Evolutionary conservation across 2,113 vertebrate genomes (phyloP).

Genomic region (Otolemur garnettii): DNA sequence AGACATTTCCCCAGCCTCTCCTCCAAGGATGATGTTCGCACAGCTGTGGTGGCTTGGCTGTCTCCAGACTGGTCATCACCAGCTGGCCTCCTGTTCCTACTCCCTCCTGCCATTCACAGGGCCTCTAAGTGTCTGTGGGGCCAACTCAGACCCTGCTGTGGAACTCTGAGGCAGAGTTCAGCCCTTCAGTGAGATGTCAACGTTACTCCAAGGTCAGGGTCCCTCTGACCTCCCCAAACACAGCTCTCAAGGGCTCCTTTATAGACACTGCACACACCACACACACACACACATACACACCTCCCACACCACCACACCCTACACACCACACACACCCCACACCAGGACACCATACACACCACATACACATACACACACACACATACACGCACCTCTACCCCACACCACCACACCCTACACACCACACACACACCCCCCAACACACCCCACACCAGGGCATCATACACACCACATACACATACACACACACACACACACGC

Average conservation of each 20-base stretch:
- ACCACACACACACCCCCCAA: no score
- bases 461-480: no score
- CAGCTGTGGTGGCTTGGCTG: not conserved
- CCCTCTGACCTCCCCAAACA: not conserved
- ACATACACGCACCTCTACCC: not conserved
- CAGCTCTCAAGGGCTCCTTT: not conserved
- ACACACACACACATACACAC: not conserved
- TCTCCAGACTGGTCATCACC: no score
- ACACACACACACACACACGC: not conserved
- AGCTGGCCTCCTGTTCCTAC: fast-evolving
- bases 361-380: not conserved
- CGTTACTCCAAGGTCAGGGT: not conserved
- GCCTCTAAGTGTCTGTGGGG: not conserved
- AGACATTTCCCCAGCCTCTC: not conserved
- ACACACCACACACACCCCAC: not conserved
- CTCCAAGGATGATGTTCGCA: not conserved
- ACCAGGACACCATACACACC: not conserved
- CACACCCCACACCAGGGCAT: not conserved
- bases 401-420: not conserved
- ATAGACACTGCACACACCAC: no score
- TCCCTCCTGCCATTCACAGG: fast-evolving
- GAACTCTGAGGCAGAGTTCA: not conserved
- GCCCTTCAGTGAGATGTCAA: not conserved
- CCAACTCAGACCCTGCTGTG: not conserved
- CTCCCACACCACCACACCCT: not conserved